phyloP scores from a whole-genome alignment of 2,113 vertebrate genomes.

The Pontoporia blainvillei region DNA sequence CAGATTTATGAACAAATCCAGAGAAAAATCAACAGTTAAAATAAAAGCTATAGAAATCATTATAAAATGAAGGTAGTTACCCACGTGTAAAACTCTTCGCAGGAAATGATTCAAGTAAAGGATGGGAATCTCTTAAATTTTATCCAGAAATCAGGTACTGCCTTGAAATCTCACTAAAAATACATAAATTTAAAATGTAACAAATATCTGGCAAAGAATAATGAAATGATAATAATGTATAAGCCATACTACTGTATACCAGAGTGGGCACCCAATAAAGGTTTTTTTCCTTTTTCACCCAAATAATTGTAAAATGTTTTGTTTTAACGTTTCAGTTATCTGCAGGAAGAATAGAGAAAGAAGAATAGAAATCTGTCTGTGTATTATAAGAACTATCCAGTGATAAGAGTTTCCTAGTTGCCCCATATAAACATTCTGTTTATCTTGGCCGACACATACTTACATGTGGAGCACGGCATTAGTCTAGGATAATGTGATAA shows the following conservation, averaged over 20 bases:
- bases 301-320: background rate
- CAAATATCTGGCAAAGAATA: background rate
- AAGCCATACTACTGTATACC: background rate
- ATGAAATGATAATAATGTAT: background rate
- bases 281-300: background rate
- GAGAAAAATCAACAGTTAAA: background rate
- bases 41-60: slow-evolving; percentile 5
- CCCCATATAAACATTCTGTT: background rate
- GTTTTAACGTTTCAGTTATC: background rate
- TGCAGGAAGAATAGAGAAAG: background rate
- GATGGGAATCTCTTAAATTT: background rate
- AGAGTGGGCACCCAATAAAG: background rate
- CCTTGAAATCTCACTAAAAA: background rate
- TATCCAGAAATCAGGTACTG: background rate
- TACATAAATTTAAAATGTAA: background rate
- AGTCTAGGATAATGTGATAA: background rate
- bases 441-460: background rate
- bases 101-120: slow-evolving; percentile 25
- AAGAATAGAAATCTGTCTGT: background rate
- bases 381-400: background rate
- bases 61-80: background rate
- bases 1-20: background rate
- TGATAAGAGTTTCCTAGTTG: background rate
- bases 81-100: background rate
- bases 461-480: background rate